Evolutionary conservation across 1,140 invertebrate species (phyloP), one percentile per base, ranked within the genome.

Genomic region (Chironomus striatipennis): DNA sequence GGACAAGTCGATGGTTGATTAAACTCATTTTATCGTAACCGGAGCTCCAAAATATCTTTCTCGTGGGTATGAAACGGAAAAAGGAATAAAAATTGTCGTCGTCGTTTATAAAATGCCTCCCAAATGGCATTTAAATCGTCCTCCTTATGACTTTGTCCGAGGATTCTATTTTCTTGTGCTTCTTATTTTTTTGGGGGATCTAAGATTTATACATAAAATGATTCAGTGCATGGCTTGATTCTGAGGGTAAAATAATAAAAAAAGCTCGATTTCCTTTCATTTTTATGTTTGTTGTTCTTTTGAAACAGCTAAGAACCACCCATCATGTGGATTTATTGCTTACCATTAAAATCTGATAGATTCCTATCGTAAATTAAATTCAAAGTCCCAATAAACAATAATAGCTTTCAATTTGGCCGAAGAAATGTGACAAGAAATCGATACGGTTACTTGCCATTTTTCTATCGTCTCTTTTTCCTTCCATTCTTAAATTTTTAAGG

Each of bases 311-410:
- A 34, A 34, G 24, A 34, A 34, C 24, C 24, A 34, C 24, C 24
- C 24, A 34, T 34, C 24, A 34, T 34, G 24, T 5, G 12, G 47
- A 57, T 57, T 57, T 57, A 57, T 57, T 12, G 47, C 47, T n/a
- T 1, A 57, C 47, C 47, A 57, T 57, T 57, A 70, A 21, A 70
- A 70, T 20, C 65, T 70, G 65, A 70, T 70, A 70, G 65, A 70
- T 70, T 70, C 10, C 7, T 70, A 70, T 70, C 65, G 65, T 70
- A 70, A 70, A 70, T 70, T 70, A 70, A 70, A 70, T 20, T 70
- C 65, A 21, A 20, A 70, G 12, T 70, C 65, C 18, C 65, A 20
- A 70, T 70, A 70, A 70, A 20, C 65, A 18, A n/a, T 70, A 70
- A 70, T 21, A 18, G 47, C 12, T 57, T 57, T 15, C 12, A 12